A percentile compares a stretch with the other conserved stretches of the same genome.
Conservation (phyloP, 2,888 invertebrate genomes). For the Rhopalosiphum nymphaeae region DNA sequence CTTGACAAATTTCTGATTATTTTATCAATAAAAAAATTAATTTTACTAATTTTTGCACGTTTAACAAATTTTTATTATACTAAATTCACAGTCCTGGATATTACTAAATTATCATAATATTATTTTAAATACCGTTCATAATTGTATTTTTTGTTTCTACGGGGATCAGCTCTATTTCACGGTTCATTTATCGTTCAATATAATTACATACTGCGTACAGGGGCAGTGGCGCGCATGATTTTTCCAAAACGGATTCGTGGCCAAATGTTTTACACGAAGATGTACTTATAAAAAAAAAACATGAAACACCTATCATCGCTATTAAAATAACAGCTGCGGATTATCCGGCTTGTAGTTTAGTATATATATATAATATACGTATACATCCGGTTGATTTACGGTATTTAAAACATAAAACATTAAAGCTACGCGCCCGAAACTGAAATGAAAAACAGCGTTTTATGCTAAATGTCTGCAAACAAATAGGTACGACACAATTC, state of each 20-base stretch:
- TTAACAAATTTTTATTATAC: neutral
- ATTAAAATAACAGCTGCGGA: neutral
- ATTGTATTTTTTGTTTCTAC: slow-evolving; percentile 23
- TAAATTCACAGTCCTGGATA: neutral
- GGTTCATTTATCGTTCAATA: slow-evolving; percentile 41
- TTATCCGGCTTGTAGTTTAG: neutral
- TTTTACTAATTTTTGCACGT: neutral
- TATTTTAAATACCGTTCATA: slow-evolving; percentile 40
- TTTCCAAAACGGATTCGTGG: slow-evolving; percentile 38
- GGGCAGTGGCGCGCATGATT: slow-evolving; percentile 35
- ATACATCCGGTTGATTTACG: slow-evolving; percentile 17
- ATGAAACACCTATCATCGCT: neutral
- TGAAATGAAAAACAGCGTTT: neutral
- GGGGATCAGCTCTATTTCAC: slow-evolving; percentile 54
- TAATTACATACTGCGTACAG: slow-evolving; percentile 3
- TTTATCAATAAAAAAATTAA: neutral
- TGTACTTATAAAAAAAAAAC: slow-evolving; percentile 21
- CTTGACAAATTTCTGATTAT: neutral
- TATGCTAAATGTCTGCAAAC: neutral
- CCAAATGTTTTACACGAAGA: neutral
- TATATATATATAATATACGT: neutral
- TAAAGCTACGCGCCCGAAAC: neutral
- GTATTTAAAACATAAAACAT: neutral
- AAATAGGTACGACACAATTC: neutral
- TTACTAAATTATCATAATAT: neutral